Evolutionary conservation across 2,888 invertebrate genomes (phyloP).

Genomic region (Lacanobia wlatinum): DNA sequence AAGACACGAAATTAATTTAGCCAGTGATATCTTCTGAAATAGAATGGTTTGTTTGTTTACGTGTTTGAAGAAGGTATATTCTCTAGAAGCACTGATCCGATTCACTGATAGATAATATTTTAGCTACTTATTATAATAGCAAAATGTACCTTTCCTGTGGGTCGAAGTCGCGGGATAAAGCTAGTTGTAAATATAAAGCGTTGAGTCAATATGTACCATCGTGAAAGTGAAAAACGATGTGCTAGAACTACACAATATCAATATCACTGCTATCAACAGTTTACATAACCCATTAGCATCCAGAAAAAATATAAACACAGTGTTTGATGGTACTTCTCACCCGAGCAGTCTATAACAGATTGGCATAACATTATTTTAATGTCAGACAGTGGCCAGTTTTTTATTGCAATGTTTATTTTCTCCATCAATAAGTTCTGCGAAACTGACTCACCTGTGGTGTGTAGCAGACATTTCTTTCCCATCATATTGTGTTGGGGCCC

Average conservation of each 20-base stretch:
- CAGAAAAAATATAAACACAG: constrained; percentile 55
- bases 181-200: background rate
- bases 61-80: background rate
- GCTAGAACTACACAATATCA: constrained; percentile 18
- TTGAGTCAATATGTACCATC: background rate
- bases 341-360: constrained; percentile 44
- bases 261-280: constrained; percentile 44
- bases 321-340: constrained; percentile 64
- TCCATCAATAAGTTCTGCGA: constrained; percentile 61
- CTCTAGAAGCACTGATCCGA: background rate
- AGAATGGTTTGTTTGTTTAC: too few relatives aligned
- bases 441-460: constrained; percentile 68
- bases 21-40: background rate
- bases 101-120: too few relatives aligned
- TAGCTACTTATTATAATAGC: too few relatives aligned
- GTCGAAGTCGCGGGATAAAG: background rate
- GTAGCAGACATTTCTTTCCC: constrained; percentile 61
- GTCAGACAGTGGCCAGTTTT: constrained; percentile 54
- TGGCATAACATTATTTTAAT: constrained; percentile 59
- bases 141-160: background rate
- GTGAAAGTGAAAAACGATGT: constrained; percentile 21
- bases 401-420: constrained; percentile 58
- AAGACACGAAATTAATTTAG: background rate
- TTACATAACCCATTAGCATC: constrained; percentile 54
- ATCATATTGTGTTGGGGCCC: constrained; percentile 56